These are phyloP conservation scores for Saturnia pavonia DNA, from an alignment of 2,888 invertebrate genomes.

Conservation along the genomic window DNA sequence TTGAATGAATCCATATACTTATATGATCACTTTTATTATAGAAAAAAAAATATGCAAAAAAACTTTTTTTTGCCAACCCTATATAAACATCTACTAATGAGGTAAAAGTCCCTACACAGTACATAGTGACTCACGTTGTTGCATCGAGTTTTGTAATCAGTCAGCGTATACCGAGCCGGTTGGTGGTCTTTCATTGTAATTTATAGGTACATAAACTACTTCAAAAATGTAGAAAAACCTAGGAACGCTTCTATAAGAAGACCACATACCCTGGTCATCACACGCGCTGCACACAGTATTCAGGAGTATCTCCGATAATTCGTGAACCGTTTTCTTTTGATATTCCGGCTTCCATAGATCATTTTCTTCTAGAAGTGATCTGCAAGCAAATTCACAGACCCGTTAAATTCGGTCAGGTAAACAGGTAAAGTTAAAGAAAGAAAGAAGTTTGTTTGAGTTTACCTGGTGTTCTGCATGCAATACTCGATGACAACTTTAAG, in stretches of 20 bases:
- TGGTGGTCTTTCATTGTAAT: too few species aligned
- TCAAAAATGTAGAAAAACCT: too few species aligned
- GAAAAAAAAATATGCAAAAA: too few species aligned
- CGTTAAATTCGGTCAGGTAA: background rate
- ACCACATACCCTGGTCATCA: constrained; percentile 53
- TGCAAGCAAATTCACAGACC: constrained; percentile 32
- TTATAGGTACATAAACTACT: too few species aligned
- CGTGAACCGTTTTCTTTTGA: constrained; percentile 39
- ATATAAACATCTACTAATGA: too few species aligned
- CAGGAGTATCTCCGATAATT: constrained; percentile 43
- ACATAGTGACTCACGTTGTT: too few species aligned
- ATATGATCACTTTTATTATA: too few species aligned
- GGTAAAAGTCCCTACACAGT: too few species aligned
- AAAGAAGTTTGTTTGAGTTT: constrained; percentile 14
- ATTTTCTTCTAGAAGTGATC: constrained; percentile 49
- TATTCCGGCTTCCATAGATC: constrained; percentile 47
- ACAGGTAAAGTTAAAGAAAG: constrained; percentile 13
- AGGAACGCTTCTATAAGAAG: background rate
- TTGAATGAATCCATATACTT: too few species aligned
- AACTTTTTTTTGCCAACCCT: too few species aligned
- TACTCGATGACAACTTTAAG: constrained; percentile 40
- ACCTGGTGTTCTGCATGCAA: constrained; percentile 52
- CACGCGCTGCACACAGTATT: constrained; percentile 39
- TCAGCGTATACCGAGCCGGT: too few species aligned
- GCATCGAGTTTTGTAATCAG: too few species aligned